Conservation (phyloP, 2,113 vertebrate species). For the Hippolais icterina region DNA sequence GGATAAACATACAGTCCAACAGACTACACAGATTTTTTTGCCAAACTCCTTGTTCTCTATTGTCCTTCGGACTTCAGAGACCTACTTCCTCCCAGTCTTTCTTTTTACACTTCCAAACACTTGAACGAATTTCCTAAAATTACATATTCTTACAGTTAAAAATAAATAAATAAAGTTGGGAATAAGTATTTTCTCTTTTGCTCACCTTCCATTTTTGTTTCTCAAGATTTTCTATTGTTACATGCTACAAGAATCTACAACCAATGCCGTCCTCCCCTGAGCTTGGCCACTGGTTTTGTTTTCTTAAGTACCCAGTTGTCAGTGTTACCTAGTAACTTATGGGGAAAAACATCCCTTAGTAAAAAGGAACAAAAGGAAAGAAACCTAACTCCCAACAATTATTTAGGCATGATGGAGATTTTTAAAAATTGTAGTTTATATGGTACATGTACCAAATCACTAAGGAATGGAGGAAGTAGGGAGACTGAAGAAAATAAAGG, state of each 20-base stretch:
- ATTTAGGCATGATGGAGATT: background rate
- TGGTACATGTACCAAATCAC: background rate
- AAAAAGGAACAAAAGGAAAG: background rate
- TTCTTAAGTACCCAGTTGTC: background rate
- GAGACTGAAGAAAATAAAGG: background rate
- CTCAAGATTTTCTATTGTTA: background rate
- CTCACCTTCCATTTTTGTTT: background rate
- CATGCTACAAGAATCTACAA: background rate
- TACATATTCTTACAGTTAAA: background rate
- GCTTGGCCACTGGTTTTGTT: background rate
- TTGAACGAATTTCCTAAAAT: background rate
- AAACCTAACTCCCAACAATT: background rate
- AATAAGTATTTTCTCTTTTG: background rate
- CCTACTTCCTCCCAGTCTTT: background rate
- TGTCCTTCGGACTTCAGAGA: background rate
- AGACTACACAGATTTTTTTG: background rate
- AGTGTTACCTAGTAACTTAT: background rate
- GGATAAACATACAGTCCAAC: background rate
- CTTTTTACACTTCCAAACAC: background rate
- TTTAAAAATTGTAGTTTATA: background rate
- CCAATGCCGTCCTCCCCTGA: background rate
- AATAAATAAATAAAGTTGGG: background rate
- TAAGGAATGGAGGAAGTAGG: background rate
- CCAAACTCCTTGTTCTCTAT: background rate
- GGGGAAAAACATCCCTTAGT: background rate